Base-by-base conservation (phyloP, 2,113 vertebrate genomes). In the Sisor rabdophorus region DNA sequence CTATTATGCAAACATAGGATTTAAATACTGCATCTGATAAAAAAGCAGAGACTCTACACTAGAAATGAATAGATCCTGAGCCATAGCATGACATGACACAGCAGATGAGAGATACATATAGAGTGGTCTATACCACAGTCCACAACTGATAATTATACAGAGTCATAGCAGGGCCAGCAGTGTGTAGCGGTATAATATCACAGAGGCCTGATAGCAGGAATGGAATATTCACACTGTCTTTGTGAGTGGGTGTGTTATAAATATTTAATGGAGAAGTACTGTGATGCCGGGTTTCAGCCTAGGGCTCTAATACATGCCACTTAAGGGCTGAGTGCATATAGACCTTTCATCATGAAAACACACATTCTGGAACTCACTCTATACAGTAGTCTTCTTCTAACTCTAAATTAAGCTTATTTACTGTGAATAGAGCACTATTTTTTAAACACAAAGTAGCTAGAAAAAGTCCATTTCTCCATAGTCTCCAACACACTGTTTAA, bases 291-390 rank as follows among this genome's bases (percentile, higher is more conserved):
- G 70, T 75, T 77, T 68, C 81, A 80, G 81, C 81, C 81, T 76
- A 71, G 56, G 81, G 81, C 81, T 82, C 78, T 80, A 79, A 79
- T 82, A 82, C 81, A 82, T 54, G 75, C 78, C 70, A 82, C 81
- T 82, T 82, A 82, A 78, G 76, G 59, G 76, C 72, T 78, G 78
- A 77, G 81, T 80, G 81, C 79, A 79, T 76, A 82, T 79, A 82
- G 72, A 60, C 78, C 81, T 82, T 82, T 82, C 74, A 82, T 82
- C 81, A 82, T 82, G 63, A 22, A 50, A 48, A 61, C 73, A 63
- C 71, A 75, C 30, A 24, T 40, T 15, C 65, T 68, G 77, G 71
- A 82, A 79, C 71, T 47, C 76, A 58, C 60, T 82, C 77, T 79
- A 73, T 67, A 67, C 54, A 17, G 53, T 61, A 60, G 69, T 76